These are phyloP conservation scores for Ailurus styani DNA, from an alignment of 2,113 vertebrate genomes.

Conservation along the genomic window DNA sequence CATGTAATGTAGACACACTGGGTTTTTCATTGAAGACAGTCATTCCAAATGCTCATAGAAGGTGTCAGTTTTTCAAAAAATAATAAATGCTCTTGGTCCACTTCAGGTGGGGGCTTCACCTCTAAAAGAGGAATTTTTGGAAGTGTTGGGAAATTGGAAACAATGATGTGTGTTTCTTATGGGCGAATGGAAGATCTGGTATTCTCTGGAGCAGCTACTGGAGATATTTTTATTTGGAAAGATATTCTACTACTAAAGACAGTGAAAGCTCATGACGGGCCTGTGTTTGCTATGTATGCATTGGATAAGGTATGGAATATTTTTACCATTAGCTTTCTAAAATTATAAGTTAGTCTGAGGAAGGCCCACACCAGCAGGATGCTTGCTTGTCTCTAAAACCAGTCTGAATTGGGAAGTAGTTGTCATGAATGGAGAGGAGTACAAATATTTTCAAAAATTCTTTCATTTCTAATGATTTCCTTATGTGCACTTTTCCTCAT, in stretches of 20 bases:
- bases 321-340: not conserved
- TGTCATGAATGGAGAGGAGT: not conserved
- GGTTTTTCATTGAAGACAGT: not conserved
- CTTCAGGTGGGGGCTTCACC: constrained; percentile 93
- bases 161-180: constrained; percentile 96
- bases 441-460: not conserved
- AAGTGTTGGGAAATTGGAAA: constrained; percentile 89
- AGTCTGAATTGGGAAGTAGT: not conserved
- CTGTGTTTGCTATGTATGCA: constrained; percentile 97
- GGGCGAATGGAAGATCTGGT: constrained; percentile 92
- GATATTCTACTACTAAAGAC: constrained; percentile 92
- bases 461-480: not conserved
- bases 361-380: not conserved
- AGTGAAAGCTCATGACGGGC: constrained; percentile 96
- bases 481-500: too few species aligned
- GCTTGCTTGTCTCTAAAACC: not conserved
- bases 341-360: not conserved
- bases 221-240: constrained; percentile 98
- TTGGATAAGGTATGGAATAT: constrained; percentile 91
- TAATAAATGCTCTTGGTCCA: not conserved
- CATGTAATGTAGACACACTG: not conserved
- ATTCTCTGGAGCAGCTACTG: constrained; percentile 94
- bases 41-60: not conserved
- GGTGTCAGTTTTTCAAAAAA: not conserved
- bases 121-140: constrained; percentile 94